Percentiles rank a stretch among this genome's conserved stretches.
phyloP scores from a whole-genome alignment of 2,797 vertebrate species.

The Notoglanidium macrostoma region DNA sequence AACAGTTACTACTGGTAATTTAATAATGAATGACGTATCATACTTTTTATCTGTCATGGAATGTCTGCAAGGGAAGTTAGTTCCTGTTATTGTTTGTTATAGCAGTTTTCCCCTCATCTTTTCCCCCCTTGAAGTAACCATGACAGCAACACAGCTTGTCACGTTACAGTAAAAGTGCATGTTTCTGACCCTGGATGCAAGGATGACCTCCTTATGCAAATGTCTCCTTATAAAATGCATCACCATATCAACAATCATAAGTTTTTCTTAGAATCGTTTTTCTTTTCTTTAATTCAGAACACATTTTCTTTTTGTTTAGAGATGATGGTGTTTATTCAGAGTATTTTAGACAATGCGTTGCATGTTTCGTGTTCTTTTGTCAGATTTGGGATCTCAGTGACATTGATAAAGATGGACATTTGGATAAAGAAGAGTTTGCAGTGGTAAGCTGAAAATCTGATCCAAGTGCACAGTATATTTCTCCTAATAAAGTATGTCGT shows the following conservation, averaged over 20 bases:
- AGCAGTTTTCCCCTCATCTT: neutral
- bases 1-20: neutral
- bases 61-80: neutral
- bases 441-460: conserved; percentile 80
- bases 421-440: conserved; percentile 96
- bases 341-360: neutral
- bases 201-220: neutral
- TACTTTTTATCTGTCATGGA: neutral
- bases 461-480: neutral
- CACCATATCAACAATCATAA: neutral
- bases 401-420: conserved; percentile 91
- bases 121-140: neutral
- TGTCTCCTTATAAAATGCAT: neutral
- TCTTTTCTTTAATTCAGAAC: neutral
- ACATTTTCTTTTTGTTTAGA: neutral
- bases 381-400: conserved; percentile 99
- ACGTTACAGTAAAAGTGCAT: neutral
- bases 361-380: conserved; percentile 23
- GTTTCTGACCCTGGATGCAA: neutral
- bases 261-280: neutral
- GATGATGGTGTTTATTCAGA: neutral
- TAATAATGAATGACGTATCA: neutral
- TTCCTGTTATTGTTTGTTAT: neutral
- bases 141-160: neutral
- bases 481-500: no score